A percentile compares a stretch with the other conserved stretches of the same genome.
Evolutionary conservation across 1,140 invertebrate species (phyloP).

Genomic region (Panagrolaimus sp.): DNA sequence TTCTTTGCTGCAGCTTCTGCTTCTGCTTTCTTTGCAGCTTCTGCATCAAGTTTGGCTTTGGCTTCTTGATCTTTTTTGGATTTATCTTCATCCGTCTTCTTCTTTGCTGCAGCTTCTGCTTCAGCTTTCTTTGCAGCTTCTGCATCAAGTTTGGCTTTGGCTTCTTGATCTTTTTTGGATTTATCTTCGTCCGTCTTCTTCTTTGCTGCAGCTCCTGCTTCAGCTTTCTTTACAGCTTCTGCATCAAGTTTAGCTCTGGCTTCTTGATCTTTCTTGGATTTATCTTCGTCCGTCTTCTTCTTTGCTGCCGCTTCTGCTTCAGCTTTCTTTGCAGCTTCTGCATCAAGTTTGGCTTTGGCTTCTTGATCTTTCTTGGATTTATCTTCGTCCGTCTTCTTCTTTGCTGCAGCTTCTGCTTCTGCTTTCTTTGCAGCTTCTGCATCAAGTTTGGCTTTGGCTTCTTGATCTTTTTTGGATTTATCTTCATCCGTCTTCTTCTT

Average conservation of each 20-base stretch:
- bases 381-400: not conserved
- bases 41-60: not conserved
- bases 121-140: constrained; percentile 10
- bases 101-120: not conserved
- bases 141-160: not conserved
- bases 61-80: not conserved
- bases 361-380: constrained; percentile 1
- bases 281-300: not conserved
- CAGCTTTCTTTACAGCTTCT: not conserved
- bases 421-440: constrained; percentile 6
- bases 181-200: constrained; percentile 3
- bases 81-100: not conserved
- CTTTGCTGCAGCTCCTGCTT: not conserved
- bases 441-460: not conserved
- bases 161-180: not conserved
- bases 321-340: not conserved
- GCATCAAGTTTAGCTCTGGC: not conserved
- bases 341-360: not conserved
- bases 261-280: not conserved
- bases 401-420: not conserved
- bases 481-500: constrained; percentile 8
- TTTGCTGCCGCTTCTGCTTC: not conserved
- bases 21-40: not conserved
- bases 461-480: not conserved
- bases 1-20: not conserved